Percentiles rank a stretch among this genome's conserved stretches.
Conservation (phyloP, 1,140 invertebrate species). For the Trichonephila inaurata region DNA sequence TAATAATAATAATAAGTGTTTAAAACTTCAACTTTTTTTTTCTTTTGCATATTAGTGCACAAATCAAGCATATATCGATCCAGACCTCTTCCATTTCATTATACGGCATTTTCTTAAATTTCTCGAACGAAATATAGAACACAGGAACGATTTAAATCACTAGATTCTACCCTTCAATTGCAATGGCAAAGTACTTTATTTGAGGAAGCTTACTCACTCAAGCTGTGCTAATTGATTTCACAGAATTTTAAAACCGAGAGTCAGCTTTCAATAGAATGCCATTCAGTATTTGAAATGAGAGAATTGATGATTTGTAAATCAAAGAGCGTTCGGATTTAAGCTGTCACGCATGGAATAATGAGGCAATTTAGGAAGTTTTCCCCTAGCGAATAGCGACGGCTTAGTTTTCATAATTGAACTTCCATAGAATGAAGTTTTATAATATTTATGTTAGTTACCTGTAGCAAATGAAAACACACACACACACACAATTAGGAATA, state of each 20-base stretch:
- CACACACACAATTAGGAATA: too few relatives aligned
- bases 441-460: too few relatives aligned
- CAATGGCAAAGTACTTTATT: not conserved
- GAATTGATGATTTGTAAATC: slow-evolving; percentile 8
- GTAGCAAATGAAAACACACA: too few relatives aligned
- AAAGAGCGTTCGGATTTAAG: not conserved
- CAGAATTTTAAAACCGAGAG: not conserved
- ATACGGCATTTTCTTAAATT: not conserved
- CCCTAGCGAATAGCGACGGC: not conserved
- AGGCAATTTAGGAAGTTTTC: not conserved
- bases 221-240: not conserved
- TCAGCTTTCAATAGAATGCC: not conserved
- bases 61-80: too few relatives aligned
- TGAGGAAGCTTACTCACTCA: not conserved
- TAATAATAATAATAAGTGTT: too few relatives aligned
- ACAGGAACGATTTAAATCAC: not conserved
- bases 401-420: not conserved
- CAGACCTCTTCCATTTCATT: too few relatives aligned
- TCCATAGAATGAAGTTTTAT: not conserved
- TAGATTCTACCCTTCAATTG: not conserved
- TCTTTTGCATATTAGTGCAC: too few relatives aligned
- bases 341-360: not conserved
- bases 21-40: too few relatives aligned
- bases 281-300: not conserved
- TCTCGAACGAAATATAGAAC: not conserved